These are phyloP conservation scores for Hemiscyllium ocellatum DNA, from an alignment of 2,113 vertebrate species.

Conservation along the genomic window DNA sequence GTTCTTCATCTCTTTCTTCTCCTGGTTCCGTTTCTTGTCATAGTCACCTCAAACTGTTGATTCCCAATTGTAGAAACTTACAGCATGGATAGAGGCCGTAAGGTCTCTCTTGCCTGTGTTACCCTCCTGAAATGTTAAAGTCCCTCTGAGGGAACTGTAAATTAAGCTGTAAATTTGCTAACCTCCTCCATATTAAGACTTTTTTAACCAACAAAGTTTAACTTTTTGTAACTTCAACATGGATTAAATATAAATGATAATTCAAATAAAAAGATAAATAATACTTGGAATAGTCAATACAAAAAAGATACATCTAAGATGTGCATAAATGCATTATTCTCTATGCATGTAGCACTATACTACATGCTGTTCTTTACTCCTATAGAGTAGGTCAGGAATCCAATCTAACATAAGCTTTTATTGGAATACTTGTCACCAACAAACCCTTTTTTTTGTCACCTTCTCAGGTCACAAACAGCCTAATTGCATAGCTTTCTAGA, in stretches of 20 bases:
- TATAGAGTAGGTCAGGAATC: not conserved
- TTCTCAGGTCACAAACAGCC: not conserved
- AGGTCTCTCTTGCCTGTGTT: not conserved
- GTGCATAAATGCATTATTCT: not conserved
- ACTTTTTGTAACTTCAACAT: too few relatives aligned
- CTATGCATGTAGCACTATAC: too few relatives aligned
- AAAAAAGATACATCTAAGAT: not conserved
- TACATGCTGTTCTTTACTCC: not conserved
- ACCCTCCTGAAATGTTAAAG: not conserved
- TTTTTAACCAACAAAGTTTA: too few relatives aligned
- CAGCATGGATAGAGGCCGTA: not conserved
- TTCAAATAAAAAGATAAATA: not conserved
- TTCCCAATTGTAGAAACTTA: not conserved
- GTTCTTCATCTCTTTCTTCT: not conserved
- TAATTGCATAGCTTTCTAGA: not conserved
- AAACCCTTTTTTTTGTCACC: too few relatives aligned
- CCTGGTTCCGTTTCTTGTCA: not conserved
- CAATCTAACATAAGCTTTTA: not conserved
- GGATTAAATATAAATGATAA: too few relatives aligned
- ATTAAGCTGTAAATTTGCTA: not conserved
- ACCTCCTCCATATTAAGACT: too few relatives aligned
- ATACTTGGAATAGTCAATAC: not conserved
- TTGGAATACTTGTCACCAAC: too few relatives aligned
- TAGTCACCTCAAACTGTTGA: not conserved
- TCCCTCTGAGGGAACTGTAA: not conserved